A percentile compares a stretch with the other conserved stretches of the same genome.
phyloP scores from a whole-genome alignment of 1,140 invertebrate species.

The Nomia melanderi region DNA sequence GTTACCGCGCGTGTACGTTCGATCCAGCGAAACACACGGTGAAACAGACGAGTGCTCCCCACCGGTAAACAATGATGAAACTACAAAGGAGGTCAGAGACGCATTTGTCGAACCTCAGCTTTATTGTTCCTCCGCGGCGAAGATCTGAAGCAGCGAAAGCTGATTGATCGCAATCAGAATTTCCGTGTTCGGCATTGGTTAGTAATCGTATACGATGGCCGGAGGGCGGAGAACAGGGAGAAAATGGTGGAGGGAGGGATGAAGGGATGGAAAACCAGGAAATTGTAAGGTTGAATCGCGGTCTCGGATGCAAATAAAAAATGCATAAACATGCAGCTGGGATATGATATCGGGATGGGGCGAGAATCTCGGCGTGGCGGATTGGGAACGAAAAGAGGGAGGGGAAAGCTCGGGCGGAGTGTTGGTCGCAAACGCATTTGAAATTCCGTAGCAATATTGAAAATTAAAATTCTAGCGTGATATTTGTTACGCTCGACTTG shows the following conservation, averaged over 20 bases:
- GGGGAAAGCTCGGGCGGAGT: background rate
- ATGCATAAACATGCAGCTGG: conserved; percentile 36
- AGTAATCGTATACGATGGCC: conserved; percentile 5
- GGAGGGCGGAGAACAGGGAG: no score
- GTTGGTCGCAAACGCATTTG: background rate
- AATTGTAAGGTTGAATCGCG: conserved; percentile 1
- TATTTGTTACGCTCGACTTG: conserved; percentile 25
- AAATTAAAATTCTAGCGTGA: conserved; percentile 43
- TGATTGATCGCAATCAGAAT: conserved; percentile 49
- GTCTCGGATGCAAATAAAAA: conserved; percentile 32
- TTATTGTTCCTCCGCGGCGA: conserved; percentile 35
- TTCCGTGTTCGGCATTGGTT: background rate
- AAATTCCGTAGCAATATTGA: conserved; percentile 35
- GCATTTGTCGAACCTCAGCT: conserved; percentile 47
- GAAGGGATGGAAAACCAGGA: background rate
- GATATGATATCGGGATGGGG: conserved; percentile 14
- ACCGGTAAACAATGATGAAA: conserved; percentile 29
- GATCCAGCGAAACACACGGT: conserved; percentile 3
- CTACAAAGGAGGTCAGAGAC: conserved; percentile 47
- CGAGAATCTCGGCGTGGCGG: background rate
- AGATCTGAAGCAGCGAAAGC: conserved; percentile 39
- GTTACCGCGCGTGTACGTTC: conserved; percentile 3
- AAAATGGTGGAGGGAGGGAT: no score
- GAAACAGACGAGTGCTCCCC: conserved; percentile 25
- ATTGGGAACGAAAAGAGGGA: no score